These are phyloP conservation scores for Plestiodon gilberti DNA, from an alignment of 2,113 vertebrate genomes.

Conservation along the genomic window DNA sequence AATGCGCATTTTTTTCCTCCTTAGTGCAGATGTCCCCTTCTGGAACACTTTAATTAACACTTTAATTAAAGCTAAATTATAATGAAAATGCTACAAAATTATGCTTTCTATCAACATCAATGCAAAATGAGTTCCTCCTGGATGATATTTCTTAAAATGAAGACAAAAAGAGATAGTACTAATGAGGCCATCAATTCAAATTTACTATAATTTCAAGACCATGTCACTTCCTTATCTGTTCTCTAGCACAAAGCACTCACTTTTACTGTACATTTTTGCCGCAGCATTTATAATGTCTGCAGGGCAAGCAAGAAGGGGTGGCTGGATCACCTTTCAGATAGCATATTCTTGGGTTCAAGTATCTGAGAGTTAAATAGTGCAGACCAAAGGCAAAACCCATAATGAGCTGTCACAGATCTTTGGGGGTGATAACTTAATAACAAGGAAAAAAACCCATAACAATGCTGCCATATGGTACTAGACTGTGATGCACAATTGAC, in stretches of 20 bases:
- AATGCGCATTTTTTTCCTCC: constrained; percentile 49
- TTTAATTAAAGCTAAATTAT: constrained; percentile 84
- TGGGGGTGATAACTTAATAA: constrained; percentile 19
- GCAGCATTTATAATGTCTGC: constrained; percentile 18
- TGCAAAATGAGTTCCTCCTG: constrained; percentile 81
- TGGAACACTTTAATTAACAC: constrained; percentile 83
- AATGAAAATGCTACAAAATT: constrained; percentile 78
- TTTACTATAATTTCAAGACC: constrained; percentile 80
- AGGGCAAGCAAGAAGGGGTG: constrained; percentile 46
- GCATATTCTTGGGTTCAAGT: constrained; percentile 18
- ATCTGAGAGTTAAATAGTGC: constrained; percentile 30
- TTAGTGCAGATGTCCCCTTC: constrained; percentile 77
- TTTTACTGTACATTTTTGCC: constrained; percentile 48
- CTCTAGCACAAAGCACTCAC: constrained; percentile 71
- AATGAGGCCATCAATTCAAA: constrained; percentile 85
- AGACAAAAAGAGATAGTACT: constrained; percentile 83
- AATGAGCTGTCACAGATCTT: constrained; percentile 6
- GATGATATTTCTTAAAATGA: constrained; percentile 82
- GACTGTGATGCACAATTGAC: constrained; percentile 8
- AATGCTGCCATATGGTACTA: constrained; percentile 21
- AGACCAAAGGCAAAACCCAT: neutral
- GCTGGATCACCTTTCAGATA: constrained; percentile 35
- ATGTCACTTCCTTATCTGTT: constrained; percentile 80
- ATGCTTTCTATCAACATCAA: constrained; percentile 82
- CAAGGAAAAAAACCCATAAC: constrained; percentile 24